These are phyloP conservation scores for Cerceris ruficornis DNA, from an alignment of 2,888 invertebrate genomes.

Conservation along the genomic window DNA sequence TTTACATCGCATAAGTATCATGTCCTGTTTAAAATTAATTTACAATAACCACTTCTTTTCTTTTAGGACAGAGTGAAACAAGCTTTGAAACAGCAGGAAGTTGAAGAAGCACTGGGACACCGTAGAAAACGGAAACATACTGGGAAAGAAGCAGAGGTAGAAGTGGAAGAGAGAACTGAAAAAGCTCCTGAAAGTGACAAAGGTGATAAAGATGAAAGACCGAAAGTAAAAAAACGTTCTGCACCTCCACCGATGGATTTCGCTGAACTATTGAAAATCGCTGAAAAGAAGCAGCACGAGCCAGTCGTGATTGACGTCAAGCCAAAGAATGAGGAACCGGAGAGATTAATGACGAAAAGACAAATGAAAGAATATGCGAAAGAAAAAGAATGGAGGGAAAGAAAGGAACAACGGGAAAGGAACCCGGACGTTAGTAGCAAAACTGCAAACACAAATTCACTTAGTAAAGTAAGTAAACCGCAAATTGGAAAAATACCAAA, in stretches of 20 bases:
- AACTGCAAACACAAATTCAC: slow-evolving; percentile 4
- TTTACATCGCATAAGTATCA: neutral
- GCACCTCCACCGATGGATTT: slow-evolving; percentile 91
- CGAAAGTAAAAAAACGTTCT: slow-evolving; percentile 84
- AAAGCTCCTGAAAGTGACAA: slow-evolving; percentile 77
- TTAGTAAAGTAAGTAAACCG: slow-evolving; percentile 59
- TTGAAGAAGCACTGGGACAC: slow-evolving; percentile 88
- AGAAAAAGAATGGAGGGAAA: slow-evolving; percentile 86
- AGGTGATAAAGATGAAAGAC: slow-evolving; percentile 78
- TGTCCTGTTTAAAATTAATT: too few species aligned
- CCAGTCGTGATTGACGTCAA: slow-evolving; percentile 86
- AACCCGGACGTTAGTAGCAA: neutral
- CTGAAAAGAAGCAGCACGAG: slow-evolving; percentile 92
- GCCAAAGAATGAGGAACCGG: slow-evolving; percentile 83
- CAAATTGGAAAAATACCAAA: slow-evolving; percentile 62
- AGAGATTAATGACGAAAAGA: slow-evolving; percentile 90
- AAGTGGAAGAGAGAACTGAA: slow-evolving; percentile 78
- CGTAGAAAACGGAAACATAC: slow-evolving; percentile 84
- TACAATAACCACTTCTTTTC: slow-evolving; percentile 7
- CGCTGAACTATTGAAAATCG: slow-evolving; percentile 89
- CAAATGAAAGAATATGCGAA: slow-evolving; percentile 90
- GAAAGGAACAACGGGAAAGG: slow-evolving; percentile 76
- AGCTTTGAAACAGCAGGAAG: slow-evolving; percentile 87
- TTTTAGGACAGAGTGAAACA: slow-evolving; percentile 87
- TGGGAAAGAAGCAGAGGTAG: slow-evolving; percentile 76